Base-by-base conservation (phyloP, 2,797 vertebrate species). In the Galago senegalensis region DNA sequence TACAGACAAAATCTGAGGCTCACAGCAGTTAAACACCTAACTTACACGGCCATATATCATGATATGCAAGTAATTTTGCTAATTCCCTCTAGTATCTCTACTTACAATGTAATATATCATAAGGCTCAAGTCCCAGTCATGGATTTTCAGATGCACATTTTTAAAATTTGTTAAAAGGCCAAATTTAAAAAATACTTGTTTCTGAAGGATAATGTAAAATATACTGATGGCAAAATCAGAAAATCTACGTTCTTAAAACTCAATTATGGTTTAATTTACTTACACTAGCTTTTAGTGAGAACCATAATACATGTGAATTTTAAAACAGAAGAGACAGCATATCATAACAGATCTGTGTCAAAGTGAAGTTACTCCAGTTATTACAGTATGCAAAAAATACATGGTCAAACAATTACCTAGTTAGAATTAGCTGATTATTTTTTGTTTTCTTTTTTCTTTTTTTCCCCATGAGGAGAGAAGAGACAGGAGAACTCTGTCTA, bases 171-270 rank as follows among this genome's bases (percentile, higher is more conserved):
- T 75, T 63, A 88, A 95, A 80, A 81, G 65, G 49, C 3, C 13
- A 90, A 87, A 93, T 13, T 73, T 65, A 8, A 16, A 65, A 80
- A 77, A 84, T 70, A 63, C 29, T 40, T 67, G 75, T 46, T 91
- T 95, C 34, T 56, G 7, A 63, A 93, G 34, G 18, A 80, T 81
- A 81, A 75, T 56, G 12, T 89, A 85, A 80, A 79, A 89, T 61
- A 56, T 21, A 86, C 1, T 29, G 23, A 91, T 27, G 4, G 61
- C 94, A 92, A 96, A 94, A 61, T 70, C 43, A 83, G 46, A 87
- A 91, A 94, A 96, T 92, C 75, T 83, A 79, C 83, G 94, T 83
- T 63, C 37, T 82, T 86, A 96, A 73, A 96, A 73, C 17, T 96
- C 58, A 88, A 86, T 70, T 95, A 58, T 79, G 82, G 60, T 34